Evolutionary conservation across 1,140 invertebrate genomes (phyloP).

Genomic region (Apis dorsata): DNA sequence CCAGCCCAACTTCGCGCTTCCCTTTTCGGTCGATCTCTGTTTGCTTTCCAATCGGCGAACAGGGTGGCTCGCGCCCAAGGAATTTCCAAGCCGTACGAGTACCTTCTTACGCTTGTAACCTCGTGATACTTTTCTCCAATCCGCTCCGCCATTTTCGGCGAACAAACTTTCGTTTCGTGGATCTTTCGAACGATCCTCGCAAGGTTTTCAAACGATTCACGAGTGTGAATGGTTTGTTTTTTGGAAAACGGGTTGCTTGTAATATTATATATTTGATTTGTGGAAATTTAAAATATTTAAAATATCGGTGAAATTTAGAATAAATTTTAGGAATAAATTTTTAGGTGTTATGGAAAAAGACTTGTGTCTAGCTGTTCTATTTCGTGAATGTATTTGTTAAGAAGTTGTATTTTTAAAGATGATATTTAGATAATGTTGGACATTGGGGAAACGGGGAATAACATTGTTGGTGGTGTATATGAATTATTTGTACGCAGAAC

Average conservation of each 20-base stretch:
- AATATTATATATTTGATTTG: not conserved
- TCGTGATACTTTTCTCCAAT: conserved; percentile 42
- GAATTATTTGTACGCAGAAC: not conserved
- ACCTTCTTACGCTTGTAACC: conserved; percentile 62
- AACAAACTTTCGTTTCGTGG: conserved; percentile 49
- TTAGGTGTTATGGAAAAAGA: too few species aligned
- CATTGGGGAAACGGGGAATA: not conserved
- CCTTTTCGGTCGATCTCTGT: conserved; percentile 59
- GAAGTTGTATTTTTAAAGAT: too few species aligned
- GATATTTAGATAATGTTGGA: not conserved
- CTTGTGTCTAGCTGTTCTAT: too few species aligned
- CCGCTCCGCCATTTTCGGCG: conserved; percentile 13
- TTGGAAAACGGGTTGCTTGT: not conserved
- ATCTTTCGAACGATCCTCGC: not conserved
- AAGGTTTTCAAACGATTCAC: too few species aligned
- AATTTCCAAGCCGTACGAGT: conserved; percentile 44
- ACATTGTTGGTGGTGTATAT: not conserved
- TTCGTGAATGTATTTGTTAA: too few species aligned
- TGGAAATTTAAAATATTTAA: not conserved
- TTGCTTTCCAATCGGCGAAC: conserved; percentile 74
- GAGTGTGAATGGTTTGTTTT: not conserved
- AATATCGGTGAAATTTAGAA: too few species aligned
- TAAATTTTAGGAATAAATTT: too few species aligned
- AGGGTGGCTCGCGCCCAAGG: conserved; percentile 38
- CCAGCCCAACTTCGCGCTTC: conserved; percentile 56